phyloP scores from a whole-genome alignment of 2,113 vertebrate genomes.

The Ceyx melanurus region DNA sequence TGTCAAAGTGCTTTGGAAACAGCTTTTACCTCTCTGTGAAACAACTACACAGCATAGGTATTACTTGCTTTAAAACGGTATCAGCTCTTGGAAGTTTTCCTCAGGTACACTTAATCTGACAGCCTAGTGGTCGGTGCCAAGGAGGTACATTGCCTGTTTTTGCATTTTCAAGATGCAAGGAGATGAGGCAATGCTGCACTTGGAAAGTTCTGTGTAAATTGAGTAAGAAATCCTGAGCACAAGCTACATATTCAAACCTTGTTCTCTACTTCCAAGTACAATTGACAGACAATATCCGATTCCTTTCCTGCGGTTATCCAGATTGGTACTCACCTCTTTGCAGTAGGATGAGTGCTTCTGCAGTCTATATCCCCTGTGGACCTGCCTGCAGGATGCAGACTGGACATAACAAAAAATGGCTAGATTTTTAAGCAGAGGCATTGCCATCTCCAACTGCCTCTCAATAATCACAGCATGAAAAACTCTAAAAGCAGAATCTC shows the following conservation, averaged over 20 bases:
- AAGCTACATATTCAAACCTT: not conserved
- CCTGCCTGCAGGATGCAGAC: not conserved
- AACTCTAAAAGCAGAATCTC: not conserved
- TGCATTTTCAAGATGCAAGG: not conserved
- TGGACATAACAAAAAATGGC: not conserved
- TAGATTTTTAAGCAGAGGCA: not conserved
- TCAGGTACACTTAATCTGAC: not conserved
- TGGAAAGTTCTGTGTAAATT: not conserved
- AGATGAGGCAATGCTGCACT: not conserved
- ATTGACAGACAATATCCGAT: not conserved
- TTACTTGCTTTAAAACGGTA: not conserved
- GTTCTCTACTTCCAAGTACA: not conserved
- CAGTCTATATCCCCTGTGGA: not conserved
- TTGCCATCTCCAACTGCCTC: not conserved
- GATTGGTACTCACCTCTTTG: not conserved
- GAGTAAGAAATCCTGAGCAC: not conserved
- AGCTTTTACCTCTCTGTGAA: not conserved
- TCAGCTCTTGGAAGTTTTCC: not conserved
- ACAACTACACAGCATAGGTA: not conserved
- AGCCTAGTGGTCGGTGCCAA: not conserved
- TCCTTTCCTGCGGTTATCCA: not conserved
- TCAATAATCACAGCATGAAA: constrained; percentile 14
- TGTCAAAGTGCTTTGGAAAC: not conserved
- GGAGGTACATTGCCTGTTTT: not conserved
- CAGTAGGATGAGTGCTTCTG: not conserved